A percentile compares a stretch with the other conserved stretches of the same genome.
Conservation (phyloP, 1,140 invertebrate genomes). For the Periplaneta americana region DNA sequence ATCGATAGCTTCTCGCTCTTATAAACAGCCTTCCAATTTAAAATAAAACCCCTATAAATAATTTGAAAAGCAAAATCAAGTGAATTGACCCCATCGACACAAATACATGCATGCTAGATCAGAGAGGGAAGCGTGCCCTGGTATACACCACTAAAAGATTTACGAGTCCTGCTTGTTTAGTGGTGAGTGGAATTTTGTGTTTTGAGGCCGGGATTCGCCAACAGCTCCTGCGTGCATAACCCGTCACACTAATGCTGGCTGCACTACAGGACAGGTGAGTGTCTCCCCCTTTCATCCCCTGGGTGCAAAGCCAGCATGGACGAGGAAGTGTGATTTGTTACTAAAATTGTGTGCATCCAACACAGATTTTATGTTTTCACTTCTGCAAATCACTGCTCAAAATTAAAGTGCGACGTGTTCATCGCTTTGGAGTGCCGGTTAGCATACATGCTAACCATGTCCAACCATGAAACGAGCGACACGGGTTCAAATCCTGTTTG, state of each 20-base stretch:
- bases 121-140: neutral
- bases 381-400: too few relatives aligned
- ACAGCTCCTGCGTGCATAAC: neutral
- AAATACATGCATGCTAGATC: neutral
- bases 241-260: neutral
- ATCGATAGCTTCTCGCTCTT: neutral
- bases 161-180: neutral
- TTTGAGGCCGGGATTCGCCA: neutral
- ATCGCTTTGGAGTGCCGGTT: too few relatives aligned
- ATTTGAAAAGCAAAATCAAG: neutral
- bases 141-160: neutral
- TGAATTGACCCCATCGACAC: neutral
- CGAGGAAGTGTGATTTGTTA: neutral
- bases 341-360: neutral
- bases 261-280: neutral
- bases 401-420: too few relatives aligned
- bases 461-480: too few relatives aligned
- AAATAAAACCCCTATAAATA: neutral
- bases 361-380: too few relatives aligned
- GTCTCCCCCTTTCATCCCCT: neutral
- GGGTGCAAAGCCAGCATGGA: neutral
- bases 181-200: neutral
- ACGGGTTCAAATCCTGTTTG: too few relatives aligned
- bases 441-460: too few relatives aligned
- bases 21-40: neutral